Evolutionary conservation across 1,140 invertebrate species (phyloP).

Genomic region (Gryon sp.): DNA sequence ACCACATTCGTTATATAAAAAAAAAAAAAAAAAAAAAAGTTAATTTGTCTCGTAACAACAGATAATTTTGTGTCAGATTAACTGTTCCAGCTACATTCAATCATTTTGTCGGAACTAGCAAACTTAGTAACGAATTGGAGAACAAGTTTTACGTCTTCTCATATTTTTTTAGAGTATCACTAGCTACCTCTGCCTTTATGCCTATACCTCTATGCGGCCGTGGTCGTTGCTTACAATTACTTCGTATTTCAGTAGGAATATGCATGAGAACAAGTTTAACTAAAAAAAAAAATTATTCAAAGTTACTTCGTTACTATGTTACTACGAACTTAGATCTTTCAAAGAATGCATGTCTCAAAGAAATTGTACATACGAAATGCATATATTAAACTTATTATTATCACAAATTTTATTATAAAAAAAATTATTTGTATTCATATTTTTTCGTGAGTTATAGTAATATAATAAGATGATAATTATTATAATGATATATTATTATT

Average conservation of each 20-base stretch:
- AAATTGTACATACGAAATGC: too few species aligned
- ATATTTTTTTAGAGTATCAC: constrained; percentile 58
- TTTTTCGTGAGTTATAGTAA: too few species aligned
- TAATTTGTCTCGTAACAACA: constrained; percentile 27
- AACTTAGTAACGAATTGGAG: constrained; percentile 39
- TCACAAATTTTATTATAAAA: too few species aligned
- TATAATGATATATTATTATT: too few species aligned
- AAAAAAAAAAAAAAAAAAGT: too few species aligned
- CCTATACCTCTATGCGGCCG: constrained; percentile 67
- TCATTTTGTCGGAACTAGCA: constrained; percentile 43
- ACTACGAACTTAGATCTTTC: too few species aligned
- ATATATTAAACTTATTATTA: too few species aligned
- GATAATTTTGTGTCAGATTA: constrained; percentile 36
- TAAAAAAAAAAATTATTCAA: background rate
- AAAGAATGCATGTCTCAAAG: background rate
- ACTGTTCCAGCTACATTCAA: constrained; percentile 46
- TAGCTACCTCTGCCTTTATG: constrained; percentile 70
- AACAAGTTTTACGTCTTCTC: constrained; percentile 50
- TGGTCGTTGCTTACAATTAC: constrained; percentile 65
- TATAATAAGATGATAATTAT: too few species aligned
- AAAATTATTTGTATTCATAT: too few species aligned
- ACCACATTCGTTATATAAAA: too few species aligned
- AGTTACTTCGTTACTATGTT: too few species aligned
- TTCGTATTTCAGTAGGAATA: constrained; percentile 54
- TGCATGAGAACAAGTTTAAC: constrained; percentile 16